Conservation (phyloP, 2,888 invertebrate species). For the Scaptomyza flava region DNA sequence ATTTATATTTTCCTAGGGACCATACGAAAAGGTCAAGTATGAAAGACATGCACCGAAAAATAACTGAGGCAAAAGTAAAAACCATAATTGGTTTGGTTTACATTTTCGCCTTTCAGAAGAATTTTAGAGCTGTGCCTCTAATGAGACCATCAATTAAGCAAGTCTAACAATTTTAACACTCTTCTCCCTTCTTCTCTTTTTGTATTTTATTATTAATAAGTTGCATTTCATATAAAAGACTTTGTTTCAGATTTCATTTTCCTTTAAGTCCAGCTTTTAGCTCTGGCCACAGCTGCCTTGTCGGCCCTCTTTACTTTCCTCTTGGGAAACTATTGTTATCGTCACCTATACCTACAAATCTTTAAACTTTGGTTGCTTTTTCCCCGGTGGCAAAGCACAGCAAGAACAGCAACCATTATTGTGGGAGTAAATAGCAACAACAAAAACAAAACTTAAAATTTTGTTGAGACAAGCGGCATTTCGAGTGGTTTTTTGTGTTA, state of each 20-base stretch:
- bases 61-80: neutral
- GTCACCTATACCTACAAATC: slow-evolving; percentile 44
- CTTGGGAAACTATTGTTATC: slow-evolving; percentile 20
- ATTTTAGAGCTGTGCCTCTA: neutral
- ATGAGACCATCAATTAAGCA: slow-evolving; percentile 10
- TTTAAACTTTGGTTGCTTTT: slow-evolving; percentile 36
- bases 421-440: slow-evolving; percentile 13
- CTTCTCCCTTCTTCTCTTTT: neutral
- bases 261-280: slow-evolving; percentile 24
- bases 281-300: slow-evolving; percentile 8
- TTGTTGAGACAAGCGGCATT: slow-evolving; percentile 18
- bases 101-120: slow-evolving; percentile 2
- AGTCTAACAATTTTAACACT: neutral
- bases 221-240: slow-evolving; percentile 18
- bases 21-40: slow-evolving; percentile 25
- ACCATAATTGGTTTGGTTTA: neutral
- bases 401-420: slow-evolving; percentile 17
- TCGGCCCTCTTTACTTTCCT: neutral
- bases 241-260: slow-evolving; percentile 24
- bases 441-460: slow-evolving; percentile 23
- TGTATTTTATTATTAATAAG: slow-evolving; percentile 23
- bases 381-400: slow-evolving; percentile 22
- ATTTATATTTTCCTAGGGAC: slow-evolving; percentile 28
- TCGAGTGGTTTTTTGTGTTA: slow-evolving; percentile 1
- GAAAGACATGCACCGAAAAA: slow-evolving; percentile 13